Base-by-base conservation (phyloP, 1,140 invertebrate genomes). In the Zophobas morio region DNA sequence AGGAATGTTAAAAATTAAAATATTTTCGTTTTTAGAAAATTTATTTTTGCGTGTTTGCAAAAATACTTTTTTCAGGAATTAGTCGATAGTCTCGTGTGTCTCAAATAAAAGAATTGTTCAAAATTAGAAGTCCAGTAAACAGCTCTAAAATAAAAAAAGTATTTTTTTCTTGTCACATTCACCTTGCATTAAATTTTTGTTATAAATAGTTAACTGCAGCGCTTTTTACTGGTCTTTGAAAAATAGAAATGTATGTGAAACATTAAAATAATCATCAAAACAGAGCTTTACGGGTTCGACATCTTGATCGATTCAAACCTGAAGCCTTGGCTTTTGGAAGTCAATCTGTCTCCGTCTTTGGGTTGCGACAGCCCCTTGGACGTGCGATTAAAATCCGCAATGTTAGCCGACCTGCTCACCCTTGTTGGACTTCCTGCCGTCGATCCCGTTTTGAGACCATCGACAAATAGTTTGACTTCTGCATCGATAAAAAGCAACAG, bases 261-360 rank as follows among this genome's bases (percentile, higher is more conserved):
- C 20, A 20, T 20, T 20, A 20, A 20, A 51, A 20, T 51, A 51
- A 51, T 20, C 49, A 20, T 51, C 49, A 20, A 20, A 51, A 51
- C 49, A 95, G 96, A 99, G 87, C 86, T 99, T 33, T 99, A 96
- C 86, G 97, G 97, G n/a, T 98, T 98, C 87, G 97, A 99, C 87
- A 96, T 98, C 78, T 86, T 99, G 20, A 93, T 99, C 57, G 97
- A 99, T 87, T 93, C 95, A 74, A 92, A 93, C 76, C 86, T 98
- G 75, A 97, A 97, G 85, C 96, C 97, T 0, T 99, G 97, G 97
- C 86, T 99, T 20, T 86, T 98, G 54, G 97, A 98, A 87, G 94
- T 96, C 4, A 99, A 99, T 87, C 87, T 99, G 1, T 98, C 96
- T 0, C 97, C 97, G 0, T 98, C 96, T 79, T 88, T 99, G 80